A percentile compares a stretch with the other conserved stretches of the same genome.
phyloP scores from a whole-genome alignment of 2,113 vertebrate species.

The Thunnus maccoyii region DNA sequence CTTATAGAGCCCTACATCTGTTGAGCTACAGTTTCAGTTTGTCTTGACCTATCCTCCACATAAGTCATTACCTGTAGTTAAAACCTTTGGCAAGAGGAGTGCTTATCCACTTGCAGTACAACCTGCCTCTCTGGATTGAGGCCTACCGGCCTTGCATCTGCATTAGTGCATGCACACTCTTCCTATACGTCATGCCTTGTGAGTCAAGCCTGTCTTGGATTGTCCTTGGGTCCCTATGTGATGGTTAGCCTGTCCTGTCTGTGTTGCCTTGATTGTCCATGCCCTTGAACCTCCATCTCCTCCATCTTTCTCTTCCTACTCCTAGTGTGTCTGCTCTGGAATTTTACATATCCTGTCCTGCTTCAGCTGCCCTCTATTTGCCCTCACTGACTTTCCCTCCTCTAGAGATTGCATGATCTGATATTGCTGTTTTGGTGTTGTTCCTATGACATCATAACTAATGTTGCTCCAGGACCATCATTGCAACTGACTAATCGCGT shows the following conservation, averaged over 20 bases:
- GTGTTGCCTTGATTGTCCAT: background rate
- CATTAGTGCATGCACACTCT: background rate
- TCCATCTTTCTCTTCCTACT: background rate
- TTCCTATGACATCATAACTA: too few relatives aligned
- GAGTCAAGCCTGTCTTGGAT: background rate
- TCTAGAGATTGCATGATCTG: background rate
- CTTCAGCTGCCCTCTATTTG: slow-evolving; percentile 20
- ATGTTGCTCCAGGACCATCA: too few relatives aligned
- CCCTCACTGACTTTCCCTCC: slow-evolving; percentile 7
- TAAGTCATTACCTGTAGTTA: background rate
- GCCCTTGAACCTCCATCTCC: background rate
- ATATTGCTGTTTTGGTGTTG: too few relatives aligned
- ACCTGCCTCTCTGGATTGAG: background rate
- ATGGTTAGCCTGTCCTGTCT: too few relatives aligned
- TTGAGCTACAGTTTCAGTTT: slow-evolving; percentile 4
- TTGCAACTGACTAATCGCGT: too few relatives aligned
- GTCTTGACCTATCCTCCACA: background rate
- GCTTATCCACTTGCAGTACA: slow-evolving; percentile 5
- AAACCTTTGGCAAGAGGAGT: slow-evolving; percentile 1
- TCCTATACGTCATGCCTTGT: background rate
- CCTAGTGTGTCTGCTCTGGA: background rate
- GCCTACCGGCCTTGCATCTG: background rate
- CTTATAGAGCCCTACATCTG: background rate
- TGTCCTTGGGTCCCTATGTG: slow-evolving; percentile 3
- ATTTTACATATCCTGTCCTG: slow-evolving; percentile 8